Conservation (phyloP, 1,140 invertebrate species). For the Rhopalosiphum padi region DNA sequence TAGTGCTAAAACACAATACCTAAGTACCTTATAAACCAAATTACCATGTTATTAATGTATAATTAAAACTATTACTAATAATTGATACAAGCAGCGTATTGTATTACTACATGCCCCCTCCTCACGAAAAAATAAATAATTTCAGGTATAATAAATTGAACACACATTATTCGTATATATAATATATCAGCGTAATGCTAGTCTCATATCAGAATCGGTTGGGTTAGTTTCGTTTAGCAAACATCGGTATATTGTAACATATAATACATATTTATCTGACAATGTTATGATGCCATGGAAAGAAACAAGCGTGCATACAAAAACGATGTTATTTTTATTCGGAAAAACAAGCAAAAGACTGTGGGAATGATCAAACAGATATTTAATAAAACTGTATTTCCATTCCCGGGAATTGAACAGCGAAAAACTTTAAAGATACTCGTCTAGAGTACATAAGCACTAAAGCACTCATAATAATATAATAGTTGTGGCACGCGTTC, state of each 20-base stretch:
- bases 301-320: neutral
- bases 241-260: neutral
- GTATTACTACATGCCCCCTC: too few relatives aligned
- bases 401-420: neutral
- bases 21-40: too few relatives aligned
- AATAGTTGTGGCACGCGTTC: conserved; percentile 8
- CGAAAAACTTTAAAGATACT: neutral
- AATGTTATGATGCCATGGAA: neutral
- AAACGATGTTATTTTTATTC: neutral
- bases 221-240: neutral
- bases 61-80: too few relatives aligned
- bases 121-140: too few relatives aligned
- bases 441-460: neutral
- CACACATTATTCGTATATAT: neutral
- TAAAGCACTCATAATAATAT: conserved; percentile 27
- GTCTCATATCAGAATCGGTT: neutral
- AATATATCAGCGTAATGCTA: neutral
- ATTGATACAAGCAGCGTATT: too few relatives aligned
- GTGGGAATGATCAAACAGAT: neutral
- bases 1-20: too few relatives aligned
- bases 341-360: neutral
- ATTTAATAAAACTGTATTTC: neutral
- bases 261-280: neutral
- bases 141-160: neutral
- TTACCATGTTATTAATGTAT: too few relatives aligned